Evolutionary conservation across 2,888 invertebrate species (phyloP), one percentile per base, ranked within the genome.

Genomic region (Lycaena phlaeas): DNA sequence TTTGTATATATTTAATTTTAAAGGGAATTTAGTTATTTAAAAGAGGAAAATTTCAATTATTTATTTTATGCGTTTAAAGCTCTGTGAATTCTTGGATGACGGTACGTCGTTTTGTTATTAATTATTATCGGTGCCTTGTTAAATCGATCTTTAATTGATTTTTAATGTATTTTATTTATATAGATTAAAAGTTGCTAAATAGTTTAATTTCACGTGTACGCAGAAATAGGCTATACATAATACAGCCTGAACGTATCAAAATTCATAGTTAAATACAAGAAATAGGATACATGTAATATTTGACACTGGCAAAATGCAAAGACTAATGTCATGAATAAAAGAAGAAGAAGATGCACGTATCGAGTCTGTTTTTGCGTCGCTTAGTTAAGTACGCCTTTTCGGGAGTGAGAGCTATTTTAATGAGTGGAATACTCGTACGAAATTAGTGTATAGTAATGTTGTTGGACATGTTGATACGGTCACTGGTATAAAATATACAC

Each of bases 81-180:
- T 11, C 18, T 34, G 11, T 9, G 17, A 11, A 18, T 11, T 34
- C 15, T 22, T 22, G 22, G 9, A 22, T 9, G 34, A 18, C 18
- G 34, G 11, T 34, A 12, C 18, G 34, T 18, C 5, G 9, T 22
- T 22, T 22, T 22, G 22, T 34, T 22, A 11, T 17, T 31, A 10
- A 31, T 31, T 34, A 31, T 31, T 34, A 10, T 34, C 34, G 34
- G 34, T 34, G 34, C 34, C 34, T 34, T 34, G 34, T 34, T 34
- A 12, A 34, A 34, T 22, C 34, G 22, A 34, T 22, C 22, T 34
- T 34, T 9, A 22, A 18, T 34, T 34, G 18, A 15, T 15, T 30
- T 30, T 30, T 14, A 22, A 31, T 31, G 31, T 34, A 34, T 18
- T 18, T 22, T 34, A 22, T 34, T 30, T 30, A 4, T 15, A 15